Evolutionary conservation across 2,888 invertebrate species (phyloP).

Genomic region (Drosophila borborema): DNA sequence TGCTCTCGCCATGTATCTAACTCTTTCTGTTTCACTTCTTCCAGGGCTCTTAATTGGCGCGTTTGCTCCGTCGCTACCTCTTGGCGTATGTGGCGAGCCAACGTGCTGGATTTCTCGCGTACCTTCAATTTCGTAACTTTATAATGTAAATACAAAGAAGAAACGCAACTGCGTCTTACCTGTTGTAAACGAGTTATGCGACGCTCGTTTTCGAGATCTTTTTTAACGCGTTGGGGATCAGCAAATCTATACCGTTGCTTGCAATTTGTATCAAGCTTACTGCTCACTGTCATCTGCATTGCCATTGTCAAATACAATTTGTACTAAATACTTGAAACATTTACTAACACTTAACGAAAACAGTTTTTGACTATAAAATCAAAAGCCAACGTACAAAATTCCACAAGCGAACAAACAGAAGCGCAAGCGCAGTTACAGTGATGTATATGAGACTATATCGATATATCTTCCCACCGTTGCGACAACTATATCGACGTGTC

Average conservation of each 20-base stretch:
- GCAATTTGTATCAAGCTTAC: constrained; percentile 86
- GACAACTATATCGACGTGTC: constrained; percentile 5
- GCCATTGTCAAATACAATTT: constrained; percentile 85
- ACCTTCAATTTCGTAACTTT: constrained; percentile 85
- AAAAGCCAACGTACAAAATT: constrained; percentile 56
- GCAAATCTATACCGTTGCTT: constrained; percentile 78
- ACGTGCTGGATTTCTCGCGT: constrained; percentile 87
- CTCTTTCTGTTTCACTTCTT: constrained; percentile 86
- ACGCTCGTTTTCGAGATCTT: constrained; percentile 87
- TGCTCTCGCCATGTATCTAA: constrained; percentile 86
- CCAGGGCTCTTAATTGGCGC: constrained; percentile 86
- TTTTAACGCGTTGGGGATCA: constrained; percentile 86
- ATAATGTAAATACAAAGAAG: constrained; percentile 15
- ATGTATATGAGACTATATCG: constrained; percentile 26
- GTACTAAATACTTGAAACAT: constrained; percentile 23
- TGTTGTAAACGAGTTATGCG: constrained; percentile 88
- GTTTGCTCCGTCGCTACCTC: constrained; percentile 86
- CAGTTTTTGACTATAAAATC: constrained; percentile 44
- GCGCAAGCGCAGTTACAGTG: constrained; percentile 48
- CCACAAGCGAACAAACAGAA: constrained; percentile 39
- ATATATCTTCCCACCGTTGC: background rate
- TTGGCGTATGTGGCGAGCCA: constrained; percentile 86
- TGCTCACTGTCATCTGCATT: constrained; percentile 87
- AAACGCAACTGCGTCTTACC: constrained; percentile 83
- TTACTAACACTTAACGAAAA: constrained; percentile 34